A percentile compares a stretch with the other conserved stretches of the same genome.
Evolutionary conservation across 2,888 invertebrate genomes (phyloP).

Genomic region (Girardia tigrina): DNA sequence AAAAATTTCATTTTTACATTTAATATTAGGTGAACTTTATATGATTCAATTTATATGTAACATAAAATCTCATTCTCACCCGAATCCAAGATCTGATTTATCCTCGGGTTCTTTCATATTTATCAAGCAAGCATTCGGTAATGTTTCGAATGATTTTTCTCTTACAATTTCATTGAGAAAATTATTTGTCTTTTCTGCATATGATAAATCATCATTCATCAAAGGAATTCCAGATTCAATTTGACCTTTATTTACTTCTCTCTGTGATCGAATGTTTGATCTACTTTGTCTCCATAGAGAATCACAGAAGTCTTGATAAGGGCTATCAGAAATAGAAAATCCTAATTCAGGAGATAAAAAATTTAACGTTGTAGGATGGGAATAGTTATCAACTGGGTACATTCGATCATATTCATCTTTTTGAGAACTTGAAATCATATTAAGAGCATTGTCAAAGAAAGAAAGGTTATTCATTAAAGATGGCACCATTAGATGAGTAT

Average conservation of each 20-base stretch:
- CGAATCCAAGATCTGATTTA: background rate
- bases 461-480: conserved; percentile 3
- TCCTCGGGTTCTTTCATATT: background rate
- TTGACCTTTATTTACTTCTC: background rate
- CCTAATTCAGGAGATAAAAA: conserved; percentile 10
- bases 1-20: too few relatives aligned
- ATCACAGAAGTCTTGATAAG: conserved; percentile 23
- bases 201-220: background rate
- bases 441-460: background rate
- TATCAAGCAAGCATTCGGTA: conserved; percentile 6
- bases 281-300: conserved; percentile 23
- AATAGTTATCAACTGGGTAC: conserved; percentile 6
- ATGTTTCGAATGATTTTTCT: background rate
- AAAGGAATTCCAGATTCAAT: background rate
- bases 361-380: background rate
- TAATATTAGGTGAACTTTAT: too few relatives aligned
- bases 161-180: background rate
- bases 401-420: background rate
- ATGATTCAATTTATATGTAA: too few relatives aligned
- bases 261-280: background rate
- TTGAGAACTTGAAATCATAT: background rate
- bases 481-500: background rate
- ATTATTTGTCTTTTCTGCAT: background rate
- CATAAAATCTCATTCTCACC: too few relatives aligned
- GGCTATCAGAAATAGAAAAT: background rate